A percentile compares a stretch with the other conserved stretches of the same genome.
phyloP scores from a whole-genome alignment of 2,113 vertebrate species.

The Eclectus roratus region DNA sequence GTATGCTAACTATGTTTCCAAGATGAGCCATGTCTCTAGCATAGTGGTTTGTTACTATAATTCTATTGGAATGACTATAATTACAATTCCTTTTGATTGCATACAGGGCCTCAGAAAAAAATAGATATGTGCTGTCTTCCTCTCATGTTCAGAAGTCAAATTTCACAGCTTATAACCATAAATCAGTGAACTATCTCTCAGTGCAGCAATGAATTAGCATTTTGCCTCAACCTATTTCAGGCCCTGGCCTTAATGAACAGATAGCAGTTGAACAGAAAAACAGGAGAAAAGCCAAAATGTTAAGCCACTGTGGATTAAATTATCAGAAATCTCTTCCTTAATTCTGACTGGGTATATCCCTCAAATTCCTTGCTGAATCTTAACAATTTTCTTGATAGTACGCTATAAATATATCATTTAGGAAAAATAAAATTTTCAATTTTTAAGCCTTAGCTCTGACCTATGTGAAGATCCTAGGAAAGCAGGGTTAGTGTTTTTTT shows the following conservation, averaged over 20 bases:
- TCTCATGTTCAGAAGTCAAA: not conserved
- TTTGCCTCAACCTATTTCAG: not conserved
- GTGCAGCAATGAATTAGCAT: not conserved
- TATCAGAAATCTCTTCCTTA: not conserved
- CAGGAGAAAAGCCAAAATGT: not conserved
- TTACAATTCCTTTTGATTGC: not conserved
- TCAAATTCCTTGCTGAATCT: not conserved
- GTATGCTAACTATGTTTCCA: not conserved
- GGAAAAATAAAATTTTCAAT: not conserved
- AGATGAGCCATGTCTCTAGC: not conserved
- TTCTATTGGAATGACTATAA: not conserved
- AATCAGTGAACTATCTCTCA: not conserved
- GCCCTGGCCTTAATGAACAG: not conserved
- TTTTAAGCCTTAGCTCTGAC: not conserved
- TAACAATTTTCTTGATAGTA: not conserved
- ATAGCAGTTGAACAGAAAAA: not conserved
- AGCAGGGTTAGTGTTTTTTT: not conserved
- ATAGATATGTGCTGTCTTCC: not conserved
- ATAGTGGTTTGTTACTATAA: not conserved
- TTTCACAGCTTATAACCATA: not conserved
- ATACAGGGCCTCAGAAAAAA: not conserved
- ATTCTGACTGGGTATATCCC: not conserved
- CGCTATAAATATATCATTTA: not conserved
- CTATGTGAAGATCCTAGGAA: not conserved
- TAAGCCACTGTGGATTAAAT: not conserved